Base-by-base conservation (phyloP, 2,113 vertebrate species). In the Phoxinus phoxinus region DNA sequence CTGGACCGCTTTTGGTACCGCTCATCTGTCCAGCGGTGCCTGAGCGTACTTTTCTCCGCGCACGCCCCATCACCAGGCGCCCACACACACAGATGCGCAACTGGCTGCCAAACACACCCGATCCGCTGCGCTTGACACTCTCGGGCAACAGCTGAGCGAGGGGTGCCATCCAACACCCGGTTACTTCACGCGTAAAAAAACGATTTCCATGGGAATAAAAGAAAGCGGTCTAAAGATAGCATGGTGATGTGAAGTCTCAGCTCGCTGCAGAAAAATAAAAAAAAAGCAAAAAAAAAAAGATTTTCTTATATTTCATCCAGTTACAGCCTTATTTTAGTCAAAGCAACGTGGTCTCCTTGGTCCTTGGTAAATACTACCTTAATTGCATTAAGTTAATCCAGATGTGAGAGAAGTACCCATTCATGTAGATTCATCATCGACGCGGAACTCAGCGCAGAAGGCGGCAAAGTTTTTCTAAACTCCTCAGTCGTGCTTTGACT, bases 121-220 rank as follows among this genome's bases (percentile, higher is more conserved):
- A 86, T 87, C 84, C 76, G 76, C 78, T 63, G 86, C 59, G 74
- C 72, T 81, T 86, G 83, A 89, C 78, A 77, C 88, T 86, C 81
- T 67, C 80, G 86, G 87, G 84, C 89, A 86, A 91, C 91, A 93
- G 90, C 91, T 93, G 93, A 93, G 78, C 67, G 76, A 23, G 59
- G 30, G 78, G 84, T 72, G 73, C 53, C 30, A 63, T 84, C 78
- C 85, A 56, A 48, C 59, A n/a, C 65, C 37, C 12, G 58, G 30
- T 30, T 59, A 80, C 17, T 88, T 32, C 72, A 76, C 83, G 85
- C 85, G 67, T 71, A 78, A 58, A 78, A 58, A 85, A 80, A 69
- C 81, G 15, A 87, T 87, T 91, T 90, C 88, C 82, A 85, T 71
- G 78, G 80, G 87, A 86, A 83, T 53, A 71, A 19, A 53, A 30